Evolutionary conservation across 2,888 invertebrate genomes (phyloP).

Genomic region (Operophtera brumata): DNA sequence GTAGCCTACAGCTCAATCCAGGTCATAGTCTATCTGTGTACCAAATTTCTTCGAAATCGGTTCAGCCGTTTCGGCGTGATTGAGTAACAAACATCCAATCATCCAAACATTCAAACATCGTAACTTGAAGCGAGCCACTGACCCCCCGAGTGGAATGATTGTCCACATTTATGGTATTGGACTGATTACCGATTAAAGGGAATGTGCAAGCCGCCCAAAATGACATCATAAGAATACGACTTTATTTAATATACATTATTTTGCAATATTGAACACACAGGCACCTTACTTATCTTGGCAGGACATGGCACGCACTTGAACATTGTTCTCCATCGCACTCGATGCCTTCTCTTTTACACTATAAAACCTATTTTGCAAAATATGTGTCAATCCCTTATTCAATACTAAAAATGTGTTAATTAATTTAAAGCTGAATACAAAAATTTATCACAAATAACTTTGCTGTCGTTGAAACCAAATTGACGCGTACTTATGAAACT

Average conservation of each 20-base stretch:
- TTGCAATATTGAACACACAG: constrained; percentile 73
- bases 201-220: constrained; percentile 16
- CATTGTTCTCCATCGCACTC: constrained; percentile 40
- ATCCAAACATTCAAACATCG: too few species aligned
- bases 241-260: constrained; percentile 51
- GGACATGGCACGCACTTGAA: constrained; percentile 66
- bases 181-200: neutral
- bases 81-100: too few species aligned
- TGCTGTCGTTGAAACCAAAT: constrained; percentile 46
- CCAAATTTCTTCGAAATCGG: too few species aligned
- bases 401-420: constrained; percentile 35
- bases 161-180: too few species aligned
- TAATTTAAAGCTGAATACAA: constrained; percentile 34
- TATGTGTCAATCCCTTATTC: constrained; percentile 31
- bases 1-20: too few species aligned
- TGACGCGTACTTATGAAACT: too few species aligned
- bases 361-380: constrained; percentile 20
- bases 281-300: constrained; percentile 74
- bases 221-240: constrained; percentile 28
- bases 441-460: constrained; percentile 61
- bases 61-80: too few species aligned
- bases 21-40: too few species aligned
- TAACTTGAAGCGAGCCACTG: too few species aligned
- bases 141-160: too few species aligned
- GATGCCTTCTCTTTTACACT: constrained; percentile 35